Evolutionary conservation across 2,797 vertebrate genomes (phyloP).

Genomic region (Knipowitschia caucasica): DNA sequence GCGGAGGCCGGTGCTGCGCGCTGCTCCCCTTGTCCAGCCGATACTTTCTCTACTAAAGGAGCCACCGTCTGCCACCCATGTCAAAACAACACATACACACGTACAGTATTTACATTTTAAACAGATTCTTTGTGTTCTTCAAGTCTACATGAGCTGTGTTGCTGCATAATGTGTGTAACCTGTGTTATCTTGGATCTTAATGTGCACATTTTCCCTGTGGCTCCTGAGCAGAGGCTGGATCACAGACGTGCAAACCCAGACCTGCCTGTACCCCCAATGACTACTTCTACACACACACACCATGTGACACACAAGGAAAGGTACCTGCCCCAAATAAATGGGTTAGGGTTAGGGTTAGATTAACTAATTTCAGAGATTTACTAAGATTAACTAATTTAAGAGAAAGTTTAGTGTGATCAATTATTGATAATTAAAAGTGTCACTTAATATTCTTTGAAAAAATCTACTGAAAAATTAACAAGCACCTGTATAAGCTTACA

Average conservation of each 20-base stretch:
- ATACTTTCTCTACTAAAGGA: slow-evolving; percentile 86
- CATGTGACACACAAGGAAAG: slow-evolving; percentile 84
- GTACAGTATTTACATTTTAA: slow-evolving; percentile 57
- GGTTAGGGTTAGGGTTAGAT: too few species aligned
- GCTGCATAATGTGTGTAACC: neutral
- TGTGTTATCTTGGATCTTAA: slow-evolving; percentile 59
- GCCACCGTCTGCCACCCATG: slow-evolving; percentile 86
- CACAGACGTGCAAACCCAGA: slow-evolving; percentile 79
- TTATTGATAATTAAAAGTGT: too few species aligned
- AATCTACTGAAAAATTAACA: too few species aligned
- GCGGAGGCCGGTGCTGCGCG: slow-evolving; percentile 77
- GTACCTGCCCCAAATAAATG: slow-evolving; percentile 56
- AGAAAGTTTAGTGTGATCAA: too few species aligned
- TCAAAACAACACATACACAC: slow-evolving; percentile 79
- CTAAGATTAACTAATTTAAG: too few species aligned
- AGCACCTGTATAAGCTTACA: neutral
- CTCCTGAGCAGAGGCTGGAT: slow-evolving; percentile 81
- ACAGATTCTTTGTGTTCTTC: neutral
- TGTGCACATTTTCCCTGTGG: slow-evolving; percentile 24
- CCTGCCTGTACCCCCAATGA: slow-evolving; percentile 86
- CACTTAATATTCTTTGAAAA: too few species aligned
- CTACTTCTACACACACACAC: slow-evolving; percentile 93
- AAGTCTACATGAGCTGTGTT: neutral
- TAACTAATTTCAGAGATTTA: too few species aligned
- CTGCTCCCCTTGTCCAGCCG: slow-evolving; percentile 80